These are phyloP conservation scores for Tetragonisca angustula DNA, from an alignment of 2,888 invertebrate species.

Conservation along the genomic window DNA sequence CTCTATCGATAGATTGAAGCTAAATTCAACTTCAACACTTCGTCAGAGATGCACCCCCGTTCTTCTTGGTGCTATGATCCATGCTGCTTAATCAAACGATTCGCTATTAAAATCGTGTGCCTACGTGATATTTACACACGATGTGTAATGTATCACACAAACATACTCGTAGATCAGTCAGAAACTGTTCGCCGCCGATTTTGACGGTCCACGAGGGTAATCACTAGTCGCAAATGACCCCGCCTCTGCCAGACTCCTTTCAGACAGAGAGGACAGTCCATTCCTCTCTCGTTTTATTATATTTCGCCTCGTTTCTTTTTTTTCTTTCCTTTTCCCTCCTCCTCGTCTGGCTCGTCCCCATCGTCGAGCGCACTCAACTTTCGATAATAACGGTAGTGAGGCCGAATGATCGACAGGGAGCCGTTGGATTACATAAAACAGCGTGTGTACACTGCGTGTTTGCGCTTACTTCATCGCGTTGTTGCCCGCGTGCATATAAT, in stretches of 20 bases:
- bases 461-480: constrained; percentile 40
- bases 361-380: constrained; percentile 11
- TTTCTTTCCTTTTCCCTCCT: background rate
- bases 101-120: too few species aligned
- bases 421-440: constrained; percentile 43
- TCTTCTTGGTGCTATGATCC: too few species aligned
- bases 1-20: too few species aligned
- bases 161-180: background rate
- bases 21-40: too few species aligned
- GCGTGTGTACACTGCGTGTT: constrained; percentile 29
- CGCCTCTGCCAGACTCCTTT: background rate
- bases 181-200: background rate
- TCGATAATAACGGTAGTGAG: constrained; percentile 43
- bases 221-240: background rate
- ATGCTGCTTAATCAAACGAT: too few species aligned
- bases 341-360: background rate
- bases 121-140: too few species aligned
- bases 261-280: background rate
- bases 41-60: too few species aligned
- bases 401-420: constrained; percentile 35
- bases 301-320: background rate
- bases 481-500: constrained; percentile 20
- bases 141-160: background rate
- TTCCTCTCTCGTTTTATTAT: background rate
- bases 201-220: background rate